Evolutionary conservation across 2,113 vertebrate species (phyloP), one percentile per base, ranked within the genome.

Genomic region (Elephantulus edwardii): DNA sequence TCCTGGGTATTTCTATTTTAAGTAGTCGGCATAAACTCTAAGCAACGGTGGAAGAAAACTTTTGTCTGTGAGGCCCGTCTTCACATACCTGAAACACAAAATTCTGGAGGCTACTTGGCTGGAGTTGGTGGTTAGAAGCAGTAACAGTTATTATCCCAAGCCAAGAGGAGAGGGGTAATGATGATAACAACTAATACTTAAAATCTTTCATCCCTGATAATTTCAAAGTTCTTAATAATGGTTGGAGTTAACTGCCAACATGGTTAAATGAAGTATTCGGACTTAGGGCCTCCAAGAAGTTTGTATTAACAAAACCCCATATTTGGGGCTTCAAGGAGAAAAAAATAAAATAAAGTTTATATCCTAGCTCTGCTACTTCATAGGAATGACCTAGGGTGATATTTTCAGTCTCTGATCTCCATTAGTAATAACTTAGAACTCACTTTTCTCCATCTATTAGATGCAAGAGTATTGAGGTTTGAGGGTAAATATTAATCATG

Each of bases 1-100:
- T 95, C 89, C 64, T 86, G 92, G 38, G 80, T 80, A 82, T 58
- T 94, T 75, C 91, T 90, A 86, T 93, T 88, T 92, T 92, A 95
- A 94, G 95, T 93, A 89, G 88, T 50, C 38, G 85, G 60, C 60
- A 20, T 40, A 50, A 8, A 46, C 71, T 74, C 75, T 50, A 66
- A 91, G 72, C 46, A 50, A 24, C 9, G 22, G 46, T 78, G 68
- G 42, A 62, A 60, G 82, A 70, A 72, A 92, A 6, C 40, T 89
- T 62, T 58, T 86, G 88, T 35, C 16, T 48, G 33, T 4, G n/a
- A 64, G 42, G 75, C 6, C 91, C 91, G 24, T 71, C 68, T 85
- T 72, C 93, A 44, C 71, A 83, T 56, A 72, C 48, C 77, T 86
- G 71, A 95, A 93, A 71, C 33, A 44, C 60, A 66, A 87, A 66